Percentiles rank a stretch among this genome's conserved stretches.
These are phyloP conservation scores for Gavia stellata DNA, from an alignment of 2,113 vertebrate species.

Conservation along the genomic window DNA sequence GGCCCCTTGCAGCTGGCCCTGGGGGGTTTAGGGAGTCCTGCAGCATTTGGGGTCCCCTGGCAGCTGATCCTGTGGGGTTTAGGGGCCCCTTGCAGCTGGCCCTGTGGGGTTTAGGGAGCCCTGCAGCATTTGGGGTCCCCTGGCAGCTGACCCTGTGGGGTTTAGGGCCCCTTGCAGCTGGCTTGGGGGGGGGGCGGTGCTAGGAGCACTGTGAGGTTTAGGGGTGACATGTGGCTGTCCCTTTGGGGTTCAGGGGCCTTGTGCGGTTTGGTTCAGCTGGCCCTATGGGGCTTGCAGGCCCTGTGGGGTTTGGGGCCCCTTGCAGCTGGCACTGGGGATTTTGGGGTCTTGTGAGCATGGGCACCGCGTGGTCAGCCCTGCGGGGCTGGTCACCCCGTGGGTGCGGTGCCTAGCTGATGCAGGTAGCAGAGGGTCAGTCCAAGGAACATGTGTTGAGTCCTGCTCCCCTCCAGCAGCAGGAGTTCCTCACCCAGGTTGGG, in stretches of 20 bases:
- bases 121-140: too few relatives aligned
- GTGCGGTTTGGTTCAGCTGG: not conserved
- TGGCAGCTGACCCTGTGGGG: too few relatives aligned
- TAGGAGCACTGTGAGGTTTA: not conserved
- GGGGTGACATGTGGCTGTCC: not conserved
- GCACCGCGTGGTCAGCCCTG: fast-evolving
- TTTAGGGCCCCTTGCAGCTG: too few relatives aligned
- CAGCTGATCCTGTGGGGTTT: not conserved
- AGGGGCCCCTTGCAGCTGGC: too few relatives aligned
- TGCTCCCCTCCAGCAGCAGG: not conserved
- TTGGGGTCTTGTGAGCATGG: not conserved
- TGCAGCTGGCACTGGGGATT: not conserved
- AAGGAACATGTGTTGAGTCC: fast-evolving
- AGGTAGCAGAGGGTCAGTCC: not conserved
- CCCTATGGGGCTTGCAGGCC: not conserved
- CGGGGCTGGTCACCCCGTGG: fast-evolving
- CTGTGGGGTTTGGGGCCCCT: not conserved
- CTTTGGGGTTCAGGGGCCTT: not conserved
- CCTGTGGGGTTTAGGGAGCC: not conserved
- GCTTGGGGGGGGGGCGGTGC: too few relatives aligned
- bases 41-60: fast-evolving
- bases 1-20: not conserved
- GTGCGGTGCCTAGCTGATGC: too few relatives aligned
- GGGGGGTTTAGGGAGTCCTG: too few relatives aligned
- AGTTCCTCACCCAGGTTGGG: not conserved